phyloP scores from a whole-genome alignment of 1,140 invertebrate genomes.

The Gerris buenoi region DNA sequence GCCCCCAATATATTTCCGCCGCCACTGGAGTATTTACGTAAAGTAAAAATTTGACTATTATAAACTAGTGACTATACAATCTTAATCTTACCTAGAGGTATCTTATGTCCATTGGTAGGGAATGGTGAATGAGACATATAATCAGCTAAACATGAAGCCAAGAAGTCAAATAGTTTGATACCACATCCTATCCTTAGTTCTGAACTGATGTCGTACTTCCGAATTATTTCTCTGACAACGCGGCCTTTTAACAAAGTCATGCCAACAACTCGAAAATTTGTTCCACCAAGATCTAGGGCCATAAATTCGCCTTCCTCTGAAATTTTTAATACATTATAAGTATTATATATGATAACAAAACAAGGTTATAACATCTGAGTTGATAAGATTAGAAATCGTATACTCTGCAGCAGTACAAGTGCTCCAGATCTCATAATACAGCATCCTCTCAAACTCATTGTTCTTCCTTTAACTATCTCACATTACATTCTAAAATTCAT shows the following conservation, averaged over 20 bases:
- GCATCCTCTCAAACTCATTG: background rate
- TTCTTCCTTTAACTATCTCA: background rate
- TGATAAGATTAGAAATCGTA: too few relatives aligned
- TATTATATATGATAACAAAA: too few relatives aligned
- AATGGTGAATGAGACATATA: constrained; percentile 36
- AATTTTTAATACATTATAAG: too few relatives aligned
- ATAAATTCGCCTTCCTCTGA: constrained; percentile 52
- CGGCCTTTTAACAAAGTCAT: constrained; percentile 39
- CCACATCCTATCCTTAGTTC: constrained; percentile 41
- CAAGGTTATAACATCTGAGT: too few relatives aligned
- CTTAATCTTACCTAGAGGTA: background rate
- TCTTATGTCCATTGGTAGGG: background rate
- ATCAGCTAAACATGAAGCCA: constrained; percentile 54
- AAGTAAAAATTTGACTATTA: too few relatives aligned
- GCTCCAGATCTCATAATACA: too few relatives aligned
- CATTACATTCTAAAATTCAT: background rate
- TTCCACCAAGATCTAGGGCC: constrained; percentile 64
- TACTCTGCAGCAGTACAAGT: background rate
- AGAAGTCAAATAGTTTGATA: constrained; percentile 52
- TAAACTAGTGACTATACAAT: too few relatives aligned
- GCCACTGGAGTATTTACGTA: too few relatives aligned
- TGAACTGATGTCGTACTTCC: constrained; percentile 33
- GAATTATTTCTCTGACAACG: constrained; percentile 29
- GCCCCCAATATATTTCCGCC: too few relatives aligned
- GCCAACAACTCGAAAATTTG: constrained; percentile 60